phyloP scores from a whole-genome alignment of 2,888 invertebrate genomes.

The Cephus pulcher region DNA sequence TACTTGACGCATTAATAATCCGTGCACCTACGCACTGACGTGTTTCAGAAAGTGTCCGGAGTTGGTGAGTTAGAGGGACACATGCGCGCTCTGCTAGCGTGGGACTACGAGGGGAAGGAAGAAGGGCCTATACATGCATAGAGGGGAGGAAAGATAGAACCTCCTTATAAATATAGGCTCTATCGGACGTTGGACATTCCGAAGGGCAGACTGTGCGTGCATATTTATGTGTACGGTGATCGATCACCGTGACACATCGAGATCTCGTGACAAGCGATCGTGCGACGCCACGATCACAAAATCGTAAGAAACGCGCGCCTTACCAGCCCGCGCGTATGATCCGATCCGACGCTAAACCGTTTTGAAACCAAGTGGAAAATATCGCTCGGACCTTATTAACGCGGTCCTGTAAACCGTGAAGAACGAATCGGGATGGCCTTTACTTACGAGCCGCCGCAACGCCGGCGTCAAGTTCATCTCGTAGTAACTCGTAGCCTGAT shows the following conservation, averaged over 20 bases:
- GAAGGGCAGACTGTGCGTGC: slow-evolving; percentile 4
- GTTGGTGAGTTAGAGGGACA: too few species aligned
- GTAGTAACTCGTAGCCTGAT: too few species aligned
- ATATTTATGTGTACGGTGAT: slow-evolving; percentile 20
- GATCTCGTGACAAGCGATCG: slow-evolving; percentile 31
- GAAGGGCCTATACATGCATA: too few species aligned
- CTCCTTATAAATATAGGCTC: background rate
- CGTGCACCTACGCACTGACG: too few species aligned
- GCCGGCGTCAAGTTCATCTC: too few species aligned
- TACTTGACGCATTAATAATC: too few species aligned
- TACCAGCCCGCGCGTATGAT: slow-evolving; percentile 5
- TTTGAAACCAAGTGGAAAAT: slow-evolving; percentile 1
- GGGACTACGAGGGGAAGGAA: too few species aligned
- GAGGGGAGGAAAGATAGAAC: too few species aligned
- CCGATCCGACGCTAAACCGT: slow-evolving; percentile 6
- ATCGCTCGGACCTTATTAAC: slow-evolving; percentile 3
- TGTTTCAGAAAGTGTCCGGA: too few species aligned
- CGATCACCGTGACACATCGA: slow-evolving; percentile 44
- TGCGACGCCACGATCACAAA: slow-evolving; percentile 8
- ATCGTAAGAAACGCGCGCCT: background rate
- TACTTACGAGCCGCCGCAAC: background rate
- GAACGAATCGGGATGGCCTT: background rate
- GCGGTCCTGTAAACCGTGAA: slow-evolving; percentile 6
- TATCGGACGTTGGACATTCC: background rate
- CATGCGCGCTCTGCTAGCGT: too few species aligned